These are phyloP conservation scores for Cacatua alba DNA, from an alignment of 2,113 vertebrate genomes.

Conservation along the genomic window DNA sequence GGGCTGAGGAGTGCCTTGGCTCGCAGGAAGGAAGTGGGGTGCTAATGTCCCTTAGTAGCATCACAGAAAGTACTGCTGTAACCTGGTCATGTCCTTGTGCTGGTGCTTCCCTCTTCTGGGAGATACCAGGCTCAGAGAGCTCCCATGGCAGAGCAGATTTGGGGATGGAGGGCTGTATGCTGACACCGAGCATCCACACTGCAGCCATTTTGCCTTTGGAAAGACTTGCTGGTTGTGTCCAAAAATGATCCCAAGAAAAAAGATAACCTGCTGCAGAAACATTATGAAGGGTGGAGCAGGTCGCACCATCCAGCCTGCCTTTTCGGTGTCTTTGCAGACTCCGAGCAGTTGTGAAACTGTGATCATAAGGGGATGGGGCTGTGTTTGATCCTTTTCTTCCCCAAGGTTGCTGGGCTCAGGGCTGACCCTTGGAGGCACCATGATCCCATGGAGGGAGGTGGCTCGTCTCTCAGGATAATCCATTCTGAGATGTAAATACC, in stretches of 20 bases:
- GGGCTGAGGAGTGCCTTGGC: background rate
- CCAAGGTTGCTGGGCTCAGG: background rate
- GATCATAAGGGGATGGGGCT: background rate
- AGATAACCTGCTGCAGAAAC: background rate
- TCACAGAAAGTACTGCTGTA: background rate
- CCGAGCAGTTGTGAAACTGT: background rate
- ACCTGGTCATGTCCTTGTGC: background rate
- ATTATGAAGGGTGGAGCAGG: background rate
- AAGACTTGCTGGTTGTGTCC: background rate
- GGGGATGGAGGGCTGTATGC: background rate
- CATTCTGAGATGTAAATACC: background rate
- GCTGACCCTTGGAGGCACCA: background rate
- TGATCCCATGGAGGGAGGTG: background rate
- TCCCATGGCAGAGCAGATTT: background rate
- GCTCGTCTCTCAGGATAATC: background rate
- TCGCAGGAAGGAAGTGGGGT: background rate
- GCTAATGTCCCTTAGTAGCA: background rate
- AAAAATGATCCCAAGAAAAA: background rate
- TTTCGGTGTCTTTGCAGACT: background rate
- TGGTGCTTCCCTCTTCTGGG: background rate
- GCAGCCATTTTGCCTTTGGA: background rate
- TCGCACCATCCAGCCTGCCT: accelerated
- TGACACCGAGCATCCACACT: background rate
- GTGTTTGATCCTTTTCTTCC: background rate
- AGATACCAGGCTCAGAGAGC: background rate